These are phyloP conservation scores for Eulacestoma nigropectus DNA, from an alignment of 2,113 vertebrate species.

Conservation along the genomic window DNA sequence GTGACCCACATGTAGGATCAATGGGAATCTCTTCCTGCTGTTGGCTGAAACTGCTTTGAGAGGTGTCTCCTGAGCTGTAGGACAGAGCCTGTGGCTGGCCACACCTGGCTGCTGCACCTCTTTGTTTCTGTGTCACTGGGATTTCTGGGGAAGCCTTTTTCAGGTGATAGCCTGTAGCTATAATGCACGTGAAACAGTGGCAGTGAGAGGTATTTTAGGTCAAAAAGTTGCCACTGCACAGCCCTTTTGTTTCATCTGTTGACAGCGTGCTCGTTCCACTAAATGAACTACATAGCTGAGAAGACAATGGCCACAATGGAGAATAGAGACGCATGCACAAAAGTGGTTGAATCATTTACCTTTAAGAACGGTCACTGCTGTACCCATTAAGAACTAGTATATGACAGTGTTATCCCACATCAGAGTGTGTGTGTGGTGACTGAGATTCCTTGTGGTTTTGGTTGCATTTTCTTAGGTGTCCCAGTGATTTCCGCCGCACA, in stretches of 20 bases:
- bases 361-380: background rate
- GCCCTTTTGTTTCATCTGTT: background rate
- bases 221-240: background rate
- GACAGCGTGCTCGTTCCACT: rapidly evolving
- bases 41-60: background rate
- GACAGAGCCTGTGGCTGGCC: background rate
- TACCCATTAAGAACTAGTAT: background rate
- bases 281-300: background rate
- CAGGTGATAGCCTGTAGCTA: background rate
- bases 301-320: background rate
- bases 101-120: background rate
- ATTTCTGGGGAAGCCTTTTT: background rate
- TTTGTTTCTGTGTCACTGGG: background rate
- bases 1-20: background rate
- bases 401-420: background rate
- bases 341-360: background rate
- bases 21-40: background rate
- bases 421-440: background rate
- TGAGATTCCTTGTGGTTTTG: background rate
- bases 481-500: conserved; percentile 45
- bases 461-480: conserved; percentile 11
- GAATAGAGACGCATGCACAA: rapidly evolving
- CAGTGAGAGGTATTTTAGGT: background rate
- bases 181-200: background rate
- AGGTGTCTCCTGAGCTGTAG: background rate